phyloP scores from a whole-genome alignment of 2,797 vertebrate genomes.

The Chrosomus eos region DNA sequence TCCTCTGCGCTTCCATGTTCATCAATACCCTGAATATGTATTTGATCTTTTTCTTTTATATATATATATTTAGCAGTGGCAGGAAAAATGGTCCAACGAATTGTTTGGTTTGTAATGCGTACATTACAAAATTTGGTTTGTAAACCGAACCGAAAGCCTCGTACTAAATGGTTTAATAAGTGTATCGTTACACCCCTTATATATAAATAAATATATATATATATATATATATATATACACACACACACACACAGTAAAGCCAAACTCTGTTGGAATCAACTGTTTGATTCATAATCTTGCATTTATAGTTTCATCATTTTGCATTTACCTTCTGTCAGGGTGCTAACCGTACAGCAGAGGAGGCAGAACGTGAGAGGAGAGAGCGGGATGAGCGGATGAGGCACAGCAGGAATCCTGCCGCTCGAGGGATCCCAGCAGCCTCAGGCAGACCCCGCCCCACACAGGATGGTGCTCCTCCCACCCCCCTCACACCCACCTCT shows the following conservation, averaged over 20 bases:
- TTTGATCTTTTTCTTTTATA: background rate
- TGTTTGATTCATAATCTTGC: background rate
- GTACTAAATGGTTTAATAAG: no score
- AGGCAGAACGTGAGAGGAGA: conserved; percentile 89
- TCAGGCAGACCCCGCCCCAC: conserved; percentile 87
- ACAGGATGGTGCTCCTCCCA: conserved; percentile 85
- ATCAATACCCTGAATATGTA: background rate
- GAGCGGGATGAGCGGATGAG: conserved; percentile 91
- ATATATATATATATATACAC: no score
- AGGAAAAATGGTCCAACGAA: no score
- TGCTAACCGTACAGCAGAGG: conserved; percentile 90
- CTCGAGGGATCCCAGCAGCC: conserved; percentile 87
- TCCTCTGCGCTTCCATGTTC: no score
- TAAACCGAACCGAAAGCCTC: no score
- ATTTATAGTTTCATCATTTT: background rate
- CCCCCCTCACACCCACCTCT: conserved; percentile 91
- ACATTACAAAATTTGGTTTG: no score
- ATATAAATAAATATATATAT: no score
- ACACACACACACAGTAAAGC: background rate
- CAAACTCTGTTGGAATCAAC: background rate
- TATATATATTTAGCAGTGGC: no score
- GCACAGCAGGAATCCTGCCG: conserved; percentile 86
- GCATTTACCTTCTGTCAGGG: conserved; percentile 74
- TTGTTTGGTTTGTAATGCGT: no score
- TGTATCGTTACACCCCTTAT: no score